Conservation (phyloP, 2,113 vertebrate species). For the Microcebus griseorufus region DNA sequence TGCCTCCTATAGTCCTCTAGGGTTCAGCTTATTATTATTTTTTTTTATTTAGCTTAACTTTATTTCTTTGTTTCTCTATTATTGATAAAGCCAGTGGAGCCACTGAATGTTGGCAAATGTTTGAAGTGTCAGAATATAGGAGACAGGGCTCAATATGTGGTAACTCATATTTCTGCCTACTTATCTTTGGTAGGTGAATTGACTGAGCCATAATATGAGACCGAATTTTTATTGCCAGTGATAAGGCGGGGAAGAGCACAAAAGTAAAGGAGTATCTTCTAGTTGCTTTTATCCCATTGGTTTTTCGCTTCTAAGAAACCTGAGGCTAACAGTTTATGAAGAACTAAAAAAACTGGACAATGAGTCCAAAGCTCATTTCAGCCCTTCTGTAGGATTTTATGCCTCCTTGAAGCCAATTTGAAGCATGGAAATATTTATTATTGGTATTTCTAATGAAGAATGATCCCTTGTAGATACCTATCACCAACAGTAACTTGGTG, state of each 20-base stretch:
- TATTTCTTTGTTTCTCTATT: background rate
- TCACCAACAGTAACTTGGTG: background rate
- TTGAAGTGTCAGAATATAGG: background rate
- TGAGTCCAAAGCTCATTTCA: conserved; percentile 33
- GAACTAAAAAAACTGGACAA: background rate
- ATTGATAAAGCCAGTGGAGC: background rate
- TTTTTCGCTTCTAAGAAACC: background rate
- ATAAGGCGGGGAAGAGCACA: background rate
- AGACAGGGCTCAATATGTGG: background rate
- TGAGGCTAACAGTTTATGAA: background rate
- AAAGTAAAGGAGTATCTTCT: background rate
- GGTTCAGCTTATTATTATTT: background rate
- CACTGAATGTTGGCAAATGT: background rate
- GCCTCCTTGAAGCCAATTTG: background rate
- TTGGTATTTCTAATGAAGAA: conserved; percentile 35
- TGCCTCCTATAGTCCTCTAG: background rate
- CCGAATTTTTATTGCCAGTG: background rate
- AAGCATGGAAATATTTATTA: background rate
- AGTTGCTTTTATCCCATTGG: background rate
- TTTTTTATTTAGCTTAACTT: background rate
- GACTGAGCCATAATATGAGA: background rate
- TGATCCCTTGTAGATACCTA: background rate
- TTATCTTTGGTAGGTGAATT: background rate
- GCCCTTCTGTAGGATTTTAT: conserved; percentile 8
- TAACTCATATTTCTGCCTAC: background rate